Evolutionary conservation across 1,140 invertebrate species (phyloP), one percentile per base, ranked within the genome.

Genomic region (Telenomus remus): DNA sequence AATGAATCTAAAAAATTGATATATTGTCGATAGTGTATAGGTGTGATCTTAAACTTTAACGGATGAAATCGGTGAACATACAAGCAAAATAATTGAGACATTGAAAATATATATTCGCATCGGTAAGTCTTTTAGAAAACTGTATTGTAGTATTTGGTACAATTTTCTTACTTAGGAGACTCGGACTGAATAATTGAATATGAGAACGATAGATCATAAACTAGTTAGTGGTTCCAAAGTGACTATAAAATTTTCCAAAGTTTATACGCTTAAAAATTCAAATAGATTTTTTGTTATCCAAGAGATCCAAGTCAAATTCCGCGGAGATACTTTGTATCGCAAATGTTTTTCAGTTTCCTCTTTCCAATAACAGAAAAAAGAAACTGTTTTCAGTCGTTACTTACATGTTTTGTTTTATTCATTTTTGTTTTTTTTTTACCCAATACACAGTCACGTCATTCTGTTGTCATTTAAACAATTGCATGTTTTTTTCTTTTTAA

Each of bases 181-280:
- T 57, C 39, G 14, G 34, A 11, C 14, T 43, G 43, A 47, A 49
- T n/a, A n/a, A n/a, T 37, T 6, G 11, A 44, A 13, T 44, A 39
- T 11, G 37, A 50, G 47, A 60, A 50, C 19, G 37, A 50, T 39
- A 6, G 13, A 6, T 49, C 13, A 44, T 50, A n/a, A n/a, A n/a
- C n/a, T n/a, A 34, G 47, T 43, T 33, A 39, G 19, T 44, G 53
- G 4, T 44, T 44, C 51, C 12, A 27, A 46, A 61, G 49, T 19
- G 16, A 37, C 43, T 56, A 49, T 65, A 56, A 65, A 65, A 56
- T 37, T 39, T 11, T 65, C 63, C 34, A 65, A 65, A 65, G 12
- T 65, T 56, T 55, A 56, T 56, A 50, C 33, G 53, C 48, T 65
- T n/a, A 43, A 65, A 65, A 56, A 49, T 65, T 12, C 46, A 56